phyloP scores from a whole-genome alignment of 2,888 invertebrate species.

The Pollenia labialis region DNA sequence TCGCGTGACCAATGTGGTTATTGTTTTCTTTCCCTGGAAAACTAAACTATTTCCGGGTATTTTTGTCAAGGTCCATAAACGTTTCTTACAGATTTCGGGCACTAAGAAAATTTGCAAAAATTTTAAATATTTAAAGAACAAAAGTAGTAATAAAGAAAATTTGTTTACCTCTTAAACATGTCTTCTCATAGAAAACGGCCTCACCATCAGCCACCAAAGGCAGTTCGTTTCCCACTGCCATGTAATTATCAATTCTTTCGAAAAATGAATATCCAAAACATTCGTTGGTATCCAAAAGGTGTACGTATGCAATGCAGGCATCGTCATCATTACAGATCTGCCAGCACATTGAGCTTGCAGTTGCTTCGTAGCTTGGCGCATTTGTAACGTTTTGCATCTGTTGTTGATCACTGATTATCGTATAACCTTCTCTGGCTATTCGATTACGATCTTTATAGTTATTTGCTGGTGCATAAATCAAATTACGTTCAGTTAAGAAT shows the following conservation, averaged over 20 bases:
- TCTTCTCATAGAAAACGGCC: constrained; percentile 83
- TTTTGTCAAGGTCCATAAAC: constrained; percentile 91
- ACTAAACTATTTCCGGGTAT: constrained; percentile 90
- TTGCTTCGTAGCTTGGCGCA: constrained; percentile 28
- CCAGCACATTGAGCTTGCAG: constrained; percentile 80
- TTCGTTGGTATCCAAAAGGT: constrained; percentile 80
- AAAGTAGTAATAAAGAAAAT: background rate
- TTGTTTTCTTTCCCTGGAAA: constrained; percentile 87
- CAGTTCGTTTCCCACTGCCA: constrained; percentile 77
- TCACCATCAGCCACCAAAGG: constrained; percentile 81
- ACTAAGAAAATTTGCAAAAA: constrained; percentile 81
- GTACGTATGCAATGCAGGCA: constrained; percentile 82
- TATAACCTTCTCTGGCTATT: constrained; percentile 72
- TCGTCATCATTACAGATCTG: constrained; percentile 80
- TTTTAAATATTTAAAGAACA: background rate
- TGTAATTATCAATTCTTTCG: constrained; percentile 77
- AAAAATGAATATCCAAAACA: constrained; percentile 83
- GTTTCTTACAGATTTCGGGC: constrained; percentile 85
- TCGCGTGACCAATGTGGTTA: constrained; percentile 87
- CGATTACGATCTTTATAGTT: constrained; percentile 78
- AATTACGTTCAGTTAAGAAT: constrained; percentile 78
- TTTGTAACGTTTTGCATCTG: constrained; percentile 43
- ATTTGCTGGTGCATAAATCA: constrained; percentile 78
- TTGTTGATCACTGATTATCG: constrained; percentile 23
- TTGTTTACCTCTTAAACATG: constrained; percentile 80